These are phyloP conservation scores for Tonatia bakeri DNA, from an alignment of 2,113 vertebrate species.

Conservation along the genomic window DNA sequence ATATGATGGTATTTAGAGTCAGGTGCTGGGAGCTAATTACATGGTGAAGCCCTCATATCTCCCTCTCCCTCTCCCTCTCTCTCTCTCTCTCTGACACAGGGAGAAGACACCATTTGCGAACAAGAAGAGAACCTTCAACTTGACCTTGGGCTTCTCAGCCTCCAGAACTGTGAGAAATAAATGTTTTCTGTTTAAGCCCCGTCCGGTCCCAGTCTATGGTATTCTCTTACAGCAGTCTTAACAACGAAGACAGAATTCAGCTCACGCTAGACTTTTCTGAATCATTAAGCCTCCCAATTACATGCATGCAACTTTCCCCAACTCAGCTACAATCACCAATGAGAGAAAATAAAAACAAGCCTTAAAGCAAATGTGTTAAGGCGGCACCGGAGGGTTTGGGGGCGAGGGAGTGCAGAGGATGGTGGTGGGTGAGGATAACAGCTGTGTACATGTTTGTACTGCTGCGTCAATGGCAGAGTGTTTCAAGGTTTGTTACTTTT, in stretches of 20 bases:
- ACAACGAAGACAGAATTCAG: not conserved
- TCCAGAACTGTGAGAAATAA: not conserved
- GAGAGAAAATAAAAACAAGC: not conserved
- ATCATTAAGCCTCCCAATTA: constrained; percentile 57
- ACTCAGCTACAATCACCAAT: constrained; percentile 25
- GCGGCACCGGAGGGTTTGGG: constrained; percentile 18
- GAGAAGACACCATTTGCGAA: too few relatives aligned
- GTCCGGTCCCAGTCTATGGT: not conserved
- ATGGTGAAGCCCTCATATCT: not conserved
- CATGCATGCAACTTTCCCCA: constrained; percentile 56
- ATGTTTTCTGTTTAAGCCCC: not conserved
- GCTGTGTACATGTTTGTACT: not conserved
- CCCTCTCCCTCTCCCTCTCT: not conserved
- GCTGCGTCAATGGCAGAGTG: not conserved
- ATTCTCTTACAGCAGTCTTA: not conserved
- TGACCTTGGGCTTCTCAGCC: not conserved
- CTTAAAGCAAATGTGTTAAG: constrained; percentile 39
- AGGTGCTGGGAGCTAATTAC: not conserved
- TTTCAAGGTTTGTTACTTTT: not conserved
- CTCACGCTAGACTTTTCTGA: constrained; percentile 39
- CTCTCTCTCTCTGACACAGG: not conserved
- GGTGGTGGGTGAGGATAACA: not conserved
- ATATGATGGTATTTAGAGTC: not conserved
- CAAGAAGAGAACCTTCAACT: not conserved
- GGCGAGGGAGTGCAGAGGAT: not conserved